A percentile compares a stretch with the other conserved stretches of the same genome.
These are phyloP conservation scores for Cephonodes hylas DNA, from an alignment of 2,888 invertebrate genomes.

Conservation along the genomic window DNA sequence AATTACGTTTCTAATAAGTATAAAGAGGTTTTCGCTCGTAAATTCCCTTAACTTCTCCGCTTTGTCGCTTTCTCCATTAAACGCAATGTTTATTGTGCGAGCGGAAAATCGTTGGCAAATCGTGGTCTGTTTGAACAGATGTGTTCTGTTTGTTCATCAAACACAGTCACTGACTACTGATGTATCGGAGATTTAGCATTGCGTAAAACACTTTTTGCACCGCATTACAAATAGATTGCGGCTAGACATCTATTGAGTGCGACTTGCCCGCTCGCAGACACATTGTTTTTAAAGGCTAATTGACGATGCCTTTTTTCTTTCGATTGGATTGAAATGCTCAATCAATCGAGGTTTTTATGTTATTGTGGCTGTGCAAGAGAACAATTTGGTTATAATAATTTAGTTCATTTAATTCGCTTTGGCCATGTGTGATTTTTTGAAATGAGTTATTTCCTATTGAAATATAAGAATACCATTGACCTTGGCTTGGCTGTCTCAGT, in stretches of 20 bases:
- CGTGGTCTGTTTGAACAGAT: constrained; percentile 50
- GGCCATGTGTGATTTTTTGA: constrained; percentile 32
- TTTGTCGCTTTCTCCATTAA: constrained; percentile 41
- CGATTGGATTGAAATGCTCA: neutral
- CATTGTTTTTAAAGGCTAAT: neutral
- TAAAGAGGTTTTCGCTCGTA: constrained; percentile 28
- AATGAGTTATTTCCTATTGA: constrained; percentile 32
- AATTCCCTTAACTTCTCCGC: constrained; percentile 32
- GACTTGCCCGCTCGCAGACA: neutral
- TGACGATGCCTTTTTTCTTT: neutral
- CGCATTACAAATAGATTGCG: constrained; percentile 13
- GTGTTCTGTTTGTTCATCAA: constrained; percentile 58
- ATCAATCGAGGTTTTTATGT: neutral
- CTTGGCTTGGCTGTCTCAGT: constrained; percentile 42
- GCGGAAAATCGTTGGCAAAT: constrained; percentile 52
- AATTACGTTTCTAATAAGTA: neutral
- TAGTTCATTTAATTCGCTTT: constrained; percentile 27
- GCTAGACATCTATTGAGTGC: constrained; percentile 7
- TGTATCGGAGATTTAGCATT: constrained; percentile 44
- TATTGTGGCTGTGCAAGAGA: neutral
- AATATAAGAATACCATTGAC: constrained; percentile 38
- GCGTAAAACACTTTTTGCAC: constrained; percentile 47
- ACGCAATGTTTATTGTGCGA: constrained; percentile 41
- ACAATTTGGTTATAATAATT: constrained; percentile 4
- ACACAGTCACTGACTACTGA: constrained; percentile 45